Conservation (phyloP, 1,140 invertebrate genomes). For the Atta cephalotes region DNA sequence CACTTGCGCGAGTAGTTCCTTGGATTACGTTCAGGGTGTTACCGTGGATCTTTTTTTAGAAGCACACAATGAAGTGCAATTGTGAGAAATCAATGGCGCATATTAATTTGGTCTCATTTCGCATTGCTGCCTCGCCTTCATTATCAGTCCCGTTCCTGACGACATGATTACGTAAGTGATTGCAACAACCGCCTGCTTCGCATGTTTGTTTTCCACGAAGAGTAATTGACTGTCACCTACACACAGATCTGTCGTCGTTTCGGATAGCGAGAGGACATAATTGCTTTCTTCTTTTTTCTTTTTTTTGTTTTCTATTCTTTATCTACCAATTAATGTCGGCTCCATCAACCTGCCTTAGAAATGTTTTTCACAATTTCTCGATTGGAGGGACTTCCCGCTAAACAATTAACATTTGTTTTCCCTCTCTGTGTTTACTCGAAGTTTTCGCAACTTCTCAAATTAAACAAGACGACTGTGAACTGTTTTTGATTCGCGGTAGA, state of each 20-base stretch:
- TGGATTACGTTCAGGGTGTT: background rate
- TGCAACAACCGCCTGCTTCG: slow-evolving; percentile 34
- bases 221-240: slow-evolving; percentile 57
- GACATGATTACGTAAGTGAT: slow-evolving; percentile 37
- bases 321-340: slow-evolving; percentile 40
- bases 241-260: slow-evolving; percentile 33
- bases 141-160: slow-evolving; percentile 8
- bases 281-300: background rate
- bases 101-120: slow-evolving; percentile 30
- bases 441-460: slow-evolving; percentile 22
- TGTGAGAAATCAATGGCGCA: slow-evolving; percentile 30
- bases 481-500: background rate
- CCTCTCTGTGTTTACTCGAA: background rate
- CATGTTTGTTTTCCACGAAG: slow-evolving; percentile 39
- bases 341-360: slow-evolving; percentile 3
- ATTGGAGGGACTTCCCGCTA: slow-evolving; percentile 14
- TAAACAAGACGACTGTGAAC: background rate
- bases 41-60: slow-evolving; percentile 15
- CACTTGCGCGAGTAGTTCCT: slow-evolving; percentile 29
- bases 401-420: slow-evolving; percentile 51
- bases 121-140: slow-evolving; percentile 39
- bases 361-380: slow-evolving; percentile 56
- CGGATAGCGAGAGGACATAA: slow-evolving; percentile 26
- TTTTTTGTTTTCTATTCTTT: background rate
- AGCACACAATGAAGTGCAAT: slow-evolving; percentile 22